Base-by-base conservation (phyloP, 2,797 vertebrate species). In the Scarus forsteni region DNA sequence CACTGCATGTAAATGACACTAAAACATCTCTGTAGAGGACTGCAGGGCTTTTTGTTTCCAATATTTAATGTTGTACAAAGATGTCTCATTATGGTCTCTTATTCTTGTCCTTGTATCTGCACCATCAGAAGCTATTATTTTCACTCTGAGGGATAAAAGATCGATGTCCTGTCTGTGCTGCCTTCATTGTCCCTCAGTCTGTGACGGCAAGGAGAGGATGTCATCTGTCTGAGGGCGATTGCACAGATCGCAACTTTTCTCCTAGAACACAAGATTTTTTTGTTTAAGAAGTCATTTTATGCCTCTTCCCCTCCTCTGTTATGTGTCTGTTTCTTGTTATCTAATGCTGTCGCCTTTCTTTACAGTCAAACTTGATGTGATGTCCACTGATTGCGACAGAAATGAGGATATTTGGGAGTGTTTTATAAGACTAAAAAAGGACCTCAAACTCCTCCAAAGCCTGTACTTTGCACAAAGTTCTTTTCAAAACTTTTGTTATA, bases 31-130 rank as follows among this genome's bases (percentile, higher is more conserved):
- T 34, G 68, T 43, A 40, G 66, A 58, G 50, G 58, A 18, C 59
- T 38, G 60, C 57, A 80, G 78, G 73, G 73, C 78, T 87, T 75
- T 75, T 9, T 10, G 42, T 75, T 76, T 67, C 68, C 66, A 36
- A 66, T 73, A 42, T 75, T 85, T 68, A 60, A 75, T 58, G 40
- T 60, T 91, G 83, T 89, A 85, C 62, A 89, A 73, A 58, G 19
- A 39, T 55, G 60, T 85, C 42, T 67, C 6, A 18, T 67, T 42
- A 48, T 58, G 6, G 14, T 73, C 54, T 62, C 58, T 3, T 62
- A 42, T 18, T 45, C 51, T 39, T n/a, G 2, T 69, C 57, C 60
- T 51, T 12, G 40, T 63, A 10, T 49, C 15, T 54, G 84, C 85
- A 85, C 68, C 66, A 66, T 73, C 54, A 0, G 8, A 39, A 36